Evolutionary conservation across 2,113 vertebrate genomes (phyloP), one percentile per base, ranked within the genome.

Genomic region (Baryphthengus martii): DNA sequence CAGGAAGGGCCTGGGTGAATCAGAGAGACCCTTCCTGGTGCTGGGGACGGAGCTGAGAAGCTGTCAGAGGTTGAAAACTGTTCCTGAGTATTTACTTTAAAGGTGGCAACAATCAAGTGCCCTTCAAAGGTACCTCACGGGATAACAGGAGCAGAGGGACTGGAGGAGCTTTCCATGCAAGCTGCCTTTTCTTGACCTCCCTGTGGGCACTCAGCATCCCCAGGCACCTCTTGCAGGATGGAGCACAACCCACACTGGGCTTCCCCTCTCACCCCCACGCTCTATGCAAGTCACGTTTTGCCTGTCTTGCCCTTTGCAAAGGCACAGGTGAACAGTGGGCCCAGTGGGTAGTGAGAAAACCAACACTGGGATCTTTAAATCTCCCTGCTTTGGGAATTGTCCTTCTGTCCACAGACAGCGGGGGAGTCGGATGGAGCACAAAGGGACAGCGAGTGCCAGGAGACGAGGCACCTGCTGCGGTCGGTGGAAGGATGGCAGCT

Each of bases 331-430:
- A 63, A 4, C 1, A 28, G 5, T 8, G 7, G 55, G 13, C 5
- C 28, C 58, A 15, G 52, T 2, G n/a, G 26, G 8, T 21, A 33
- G 39, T 1, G 37, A 50, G 10, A 0, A 19, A 45, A 29, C 7
- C 40, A 35, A 1, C 28, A 26, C 17, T 11, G 50, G 49, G 6
- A 26, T 11, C 10, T n/a, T n/a, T 20, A 23, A 14, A 9, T 8
- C 2, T 74, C 49, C 61, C 29, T 56, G 15, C 35, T 31, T 8
- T 11, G 42, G 75, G 75, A 67, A n/a, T 9, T 11, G 31, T 35
- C 56, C 21, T 1, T 15, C 53, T 31, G 47, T 5, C 13, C 58
- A 1, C 6, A 10, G 49, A 2, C 31, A 59, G 17, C 1, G 3
- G 33, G 5, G 29, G 20, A 24, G 18, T 6, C 0, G 7, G 40